Base-by-base conservation (phyloP, 1,140 invertebrate genomes). In the Eulimnadia texana region DNA sequence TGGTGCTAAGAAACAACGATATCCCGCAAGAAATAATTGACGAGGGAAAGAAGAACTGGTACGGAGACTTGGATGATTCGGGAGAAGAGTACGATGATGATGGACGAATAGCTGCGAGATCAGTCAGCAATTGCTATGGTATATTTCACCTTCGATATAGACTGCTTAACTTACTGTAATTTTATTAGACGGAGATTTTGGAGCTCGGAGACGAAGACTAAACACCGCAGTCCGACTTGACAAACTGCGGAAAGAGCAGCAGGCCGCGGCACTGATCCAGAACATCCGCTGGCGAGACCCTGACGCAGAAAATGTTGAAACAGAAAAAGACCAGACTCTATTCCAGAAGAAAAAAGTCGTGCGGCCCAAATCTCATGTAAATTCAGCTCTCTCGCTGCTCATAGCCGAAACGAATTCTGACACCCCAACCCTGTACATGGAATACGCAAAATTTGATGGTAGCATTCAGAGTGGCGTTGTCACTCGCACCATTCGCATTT, bases 371-470 rank as follows among this genome's bases (percentile, higher is more conserved):
- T 86, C 51, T 61, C 50, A 61, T 23, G 64, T 67, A 62, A 23
- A 22, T 20, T 75, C 87, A 22, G 70, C 81, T 29, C 73, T 93
- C 25, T 74, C 84, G 3, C 79, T 86, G 67, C 82, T 86, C 65
- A 72, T 95, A 27, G 79, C 85, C 66, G 84, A 84, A 65, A 85
- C 79, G 68, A 83, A 84, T 0, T 78, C 82, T 69, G 69, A 85
- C 57, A 84, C 86, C 23, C 78, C 83, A 67, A 92, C 92, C 76
- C 86, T 89, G 23, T 95, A 90, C 73, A 79, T 85, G 54, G 85
- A 91, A 69, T 97, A 86, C 78, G 86, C 89, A 13, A 89, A 85
- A 72, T 95, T 88, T 74, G 92, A 98, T 80, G 92, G 91, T 13
- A 64, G 82, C 80, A 72, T 83, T 25, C 86, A 88, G 72, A 77